A percentile compares a stretch with the other conserved stretches of the same genome.
Evolutionary conservation across 2,797 vertebrate species (phyloP).

Genomic region (Enoplosus armatus): DNA sequence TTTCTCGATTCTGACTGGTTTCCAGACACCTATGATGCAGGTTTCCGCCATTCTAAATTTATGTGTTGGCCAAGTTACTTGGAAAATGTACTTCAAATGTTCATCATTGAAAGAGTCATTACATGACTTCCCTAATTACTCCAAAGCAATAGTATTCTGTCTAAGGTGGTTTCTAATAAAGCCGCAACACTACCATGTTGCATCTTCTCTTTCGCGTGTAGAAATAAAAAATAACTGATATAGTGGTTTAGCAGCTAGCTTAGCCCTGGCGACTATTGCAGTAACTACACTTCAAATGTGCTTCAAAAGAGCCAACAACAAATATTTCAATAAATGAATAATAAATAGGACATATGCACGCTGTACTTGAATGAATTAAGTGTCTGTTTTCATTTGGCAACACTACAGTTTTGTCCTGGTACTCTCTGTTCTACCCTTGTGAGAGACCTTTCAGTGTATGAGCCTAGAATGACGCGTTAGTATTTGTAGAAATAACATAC

Average conservation of each 20-base stretch:
- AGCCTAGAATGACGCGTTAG: background rate
- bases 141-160: too few relatives aligned
- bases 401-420: background rate
- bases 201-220: too few relatives aligned
- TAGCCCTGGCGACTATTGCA: too few relatives aligned
- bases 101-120: background rate
- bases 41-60: background rate
- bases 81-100: too few relatives aligned
- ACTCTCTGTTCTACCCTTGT: background rate
- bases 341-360: background rate
- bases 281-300: too few relatives aligned
- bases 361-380: constrained; percentile 5
- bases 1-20: background rate
- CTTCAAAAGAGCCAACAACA: too few relatives aligned
- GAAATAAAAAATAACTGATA: too few relatives aligned
- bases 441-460: constrained; percentile 3
- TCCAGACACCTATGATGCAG: background rate
- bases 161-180: too few relatives aligned
- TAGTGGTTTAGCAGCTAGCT: too few relatives aligned
- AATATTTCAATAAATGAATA: too few relatives aligned
- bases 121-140: too few relatives aligned
- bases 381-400: background rate
- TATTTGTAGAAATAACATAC: constrained; percentile 29
- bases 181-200: too few relatives aligned
- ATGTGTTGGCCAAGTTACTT: background rate